Evolutionary conservation across 35 echinoderm and acorn worm genomes (phyloP).

Genomic region (Chiridota heheva): DNA sequence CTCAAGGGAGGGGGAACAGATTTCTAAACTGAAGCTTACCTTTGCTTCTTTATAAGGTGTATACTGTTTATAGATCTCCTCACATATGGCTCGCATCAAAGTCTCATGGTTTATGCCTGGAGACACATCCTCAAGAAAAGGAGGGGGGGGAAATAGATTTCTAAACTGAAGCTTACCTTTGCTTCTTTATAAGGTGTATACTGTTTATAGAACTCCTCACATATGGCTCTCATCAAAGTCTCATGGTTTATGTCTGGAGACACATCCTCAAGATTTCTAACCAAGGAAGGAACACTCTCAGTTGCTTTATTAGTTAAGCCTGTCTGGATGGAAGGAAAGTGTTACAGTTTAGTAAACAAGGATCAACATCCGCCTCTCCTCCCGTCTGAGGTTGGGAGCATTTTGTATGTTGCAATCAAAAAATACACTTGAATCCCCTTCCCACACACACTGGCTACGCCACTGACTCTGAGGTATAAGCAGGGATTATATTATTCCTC

Average conservation of each 20-base stretch:
- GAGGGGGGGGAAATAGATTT: no score
- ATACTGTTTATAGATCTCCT: slow-evolving; percentile 82
- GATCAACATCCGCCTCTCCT: no score
- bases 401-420: no score
- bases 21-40: no score
- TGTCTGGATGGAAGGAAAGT: slow-evolving; percentile 39
- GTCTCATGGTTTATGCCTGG: slow-evolving; percentile 44
- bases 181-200: slow-evolving; percentile 40
- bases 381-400: no score
- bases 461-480: no score
- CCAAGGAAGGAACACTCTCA: slow-evolving; percentile 63
- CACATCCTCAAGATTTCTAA: slow-evolving; percentile 73
- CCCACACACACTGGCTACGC: no score
- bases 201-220: slow-evolving; percentile 65
- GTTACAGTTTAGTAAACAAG: not conserved
- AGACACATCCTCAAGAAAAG: slow-evolving; percentile 64
- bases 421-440: no score
- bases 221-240: slow-evolving; percentile 39
- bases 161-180: no score
- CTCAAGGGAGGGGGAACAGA: no score
- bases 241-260: slow-evolving; percentile 56
- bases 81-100: slow-evolving; percentile 41
- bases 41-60: no score
- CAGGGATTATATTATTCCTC: no score
- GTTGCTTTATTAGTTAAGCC: slow-evolving; percentile 79